Percentiles rank a stretch among this genome's conserved stretches.
These are phyloP conservation scores for Lindbergichthys nudifrons DNA, from an alignment of 2,797 vertebrate species.

Conservation along the genomic window DNA sequence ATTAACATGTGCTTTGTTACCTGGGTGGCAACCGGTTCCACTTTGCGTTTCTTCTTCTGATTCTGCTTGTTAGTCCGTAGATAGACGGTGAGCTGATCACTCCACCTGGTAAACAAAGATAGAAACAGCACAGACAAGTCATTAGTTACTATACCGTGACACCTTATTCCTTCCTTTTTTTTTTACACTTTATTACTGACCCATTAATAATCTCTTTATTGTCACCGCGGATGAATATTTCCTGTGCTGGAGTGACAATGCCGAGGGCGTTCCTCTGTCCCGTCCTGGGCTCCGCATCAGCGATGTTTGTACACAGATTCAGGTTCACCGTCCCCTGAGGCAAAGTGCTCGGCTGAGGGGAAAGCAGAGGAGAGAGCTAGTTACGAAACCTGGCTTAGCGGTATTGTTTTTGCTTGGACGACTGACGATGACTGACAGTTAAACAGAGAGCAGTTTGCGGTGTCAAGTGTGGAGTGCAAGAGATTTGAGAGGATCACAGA, in stretches of 20 bases:
- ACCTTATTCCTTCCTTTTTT: rapidly evolving
- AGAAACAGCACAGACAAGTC: background rate
- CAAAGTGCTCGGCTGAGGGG: conserved; percentile 77
- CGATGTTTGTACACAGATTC: conserved; percentile 74
- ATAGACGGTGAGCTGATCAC: conserved; percentile 73
- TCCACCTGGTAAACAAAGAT: conserved; percentile 71
- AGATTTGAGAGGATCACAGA: conserved; percentile 59
- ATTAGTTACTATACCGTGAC: background rate
- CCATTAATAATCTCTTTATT: conserved; percentile 81
- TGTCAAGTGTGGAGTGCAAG: conserved; percentile 26
- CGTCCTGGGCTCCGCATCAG: conserved; percentile 76
- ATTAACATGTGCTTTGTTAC: conserved; percentile 42
- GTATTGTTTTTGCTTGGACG: background rate
- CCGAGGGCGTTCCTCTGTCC: conserved; percentile 80
- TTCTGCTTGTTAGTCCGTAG: conserved; percentile 74
- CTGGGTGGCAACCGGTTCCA: conserved; percentile 71
- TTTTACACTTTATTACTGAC: conserved; percentile 49
- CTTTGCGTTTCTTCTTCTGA: conserved; percentile 80
- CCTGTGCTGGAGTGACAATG: conserved; percentile 72
- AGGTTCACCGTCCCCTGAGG: conserved; percentile 82
- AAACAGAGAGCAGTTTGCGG: conserved; percentile 39
- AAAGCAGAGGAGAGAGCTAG: conserved; percentile 4
- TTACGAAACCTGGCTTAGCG: background rate
- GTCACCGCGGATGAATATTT: conserved; percentile 81
- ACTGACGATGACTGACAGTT: background rate